Conservation (phyloP, 2,888 invertebrate species). For the Orchesellides sinensis region DNA sequence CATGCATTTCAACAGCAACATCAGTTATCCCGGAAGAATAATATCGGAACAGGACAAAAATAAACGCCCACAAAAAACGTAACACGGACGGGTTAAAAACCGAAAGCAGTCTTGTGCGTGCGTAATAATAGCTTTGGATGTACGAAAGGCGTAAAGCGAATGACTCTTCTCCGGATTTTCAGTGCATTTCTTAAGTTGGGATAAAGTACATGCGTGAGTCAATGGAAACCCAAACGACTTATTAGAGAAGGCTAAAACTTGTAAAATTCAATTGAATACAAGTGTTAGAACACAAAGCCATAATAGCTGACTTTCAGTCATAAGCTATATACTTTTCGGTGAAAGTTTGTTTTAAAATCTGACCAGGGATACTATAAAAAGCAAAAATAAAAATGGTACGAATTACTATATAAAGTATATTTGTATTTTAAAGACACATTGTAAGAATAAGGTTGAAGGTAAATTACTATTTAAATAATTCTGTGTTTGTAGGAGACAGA, state of each 20-base stretch:
- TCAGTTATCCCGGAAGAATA: slow-evolving; percentile 58
- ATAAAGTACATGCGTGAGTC: too few relatives aligned
- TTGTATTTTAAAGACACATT: too few relatives aligned
- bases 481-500: slow-evolving; percentile 44
- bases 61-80: slow-evolving; percentile 61
- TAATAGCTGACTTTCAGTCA: neutral
- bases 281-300: too few relatives aligned
- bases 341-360: too few relatives aligned
- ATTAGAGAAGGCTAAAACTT: too few relatives aligned
- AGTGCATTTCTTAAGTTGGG: neutral
- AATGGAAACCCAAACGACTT: too few relatives aligned
- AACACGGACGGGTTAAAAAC: neutral
- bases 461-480: too few relatives aligned
- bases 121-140: slow-evolving; percentile 19
- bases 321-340: neutral
- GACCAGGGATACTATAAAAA: too few relatives aligned
- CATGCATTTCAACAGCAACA: neutral
- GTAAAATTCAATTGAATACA: too few relatives aligned
- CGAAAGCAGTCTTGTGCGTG: neutral
- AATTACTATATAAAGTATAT: too few relatives aligned
- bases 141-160: neutral
- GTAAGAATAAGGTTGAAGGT: too few relatives aligned
- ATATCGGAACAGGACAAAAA: slow-evolving; percentile 54
- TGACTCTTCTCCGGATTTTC: neutral
- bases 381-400: too few relatives aligned